Conservation (phyloP, 1,140 invertebrate species). For the Drosophila tropicalis region DNA sequence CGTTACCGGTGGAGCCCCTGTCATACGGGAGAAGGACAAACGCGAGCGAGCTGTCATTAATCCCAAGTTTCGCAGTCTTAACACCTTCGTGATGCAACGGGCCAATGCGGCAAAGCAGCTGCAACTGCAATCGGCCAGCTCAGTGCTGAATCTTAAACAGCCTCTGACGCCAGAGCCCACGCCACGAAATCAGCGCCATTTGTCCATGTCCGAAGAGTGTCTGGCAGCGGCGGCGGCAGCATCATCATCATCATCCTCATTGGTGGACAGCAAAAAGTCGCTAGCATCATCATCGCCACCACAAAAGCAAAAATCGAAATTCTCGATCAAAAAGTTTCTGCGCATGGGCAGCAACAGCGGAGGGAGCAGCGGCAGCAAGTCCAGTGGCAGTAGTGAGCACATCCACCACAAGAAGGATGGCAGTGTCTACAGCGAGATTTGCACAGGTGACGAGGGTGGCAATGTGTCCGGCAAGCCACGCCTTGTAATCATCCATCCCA, state of each 20-base stretch:
- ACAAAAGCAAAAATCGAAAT: conserved; percentile 88
- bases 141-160: conserved; percentile 71
- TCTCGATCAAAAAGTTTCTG: conserved; percentile 92
- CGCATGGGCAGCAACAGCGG: conserved; percentile 87
- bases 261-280: conserved; percentile 58
- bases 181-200: conserved; percentile 84
- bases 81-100: conserved; percentile 78
- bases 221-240: conserved; percentile 83
- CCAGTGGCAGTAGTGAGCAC: conserved; percentile 45
- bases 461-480: conserved; percentile 85
- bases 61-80: conserved; percentile 85
- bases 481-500: conserved; percentile 93
- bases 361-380: conserved; percentile 55
- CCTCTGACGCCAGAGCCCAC: conserved; percentile 85
- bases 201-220: conserved; percentile 90
- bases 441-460: conserved; percentile 68
- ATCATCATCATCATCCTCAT: background rate
- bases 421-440: conserved; percentile 79
- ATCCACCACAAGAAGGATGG: conserved; percentile 65
- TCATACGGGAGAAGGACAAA: conserved; percentile 90
- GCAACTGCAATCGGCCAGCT: conserved; percentile 71
- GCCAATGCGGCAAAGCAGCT: conserved; percentile 75
- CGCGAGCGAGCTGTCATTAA: conserved; percentile 88
- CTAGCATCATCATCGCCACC: conserved; percentile 83
- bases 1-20: conserved; percentile 85